Conservation (phyloP, 2,113 vertebrate genomes). For the Lepisosteus osseus region DNA sequence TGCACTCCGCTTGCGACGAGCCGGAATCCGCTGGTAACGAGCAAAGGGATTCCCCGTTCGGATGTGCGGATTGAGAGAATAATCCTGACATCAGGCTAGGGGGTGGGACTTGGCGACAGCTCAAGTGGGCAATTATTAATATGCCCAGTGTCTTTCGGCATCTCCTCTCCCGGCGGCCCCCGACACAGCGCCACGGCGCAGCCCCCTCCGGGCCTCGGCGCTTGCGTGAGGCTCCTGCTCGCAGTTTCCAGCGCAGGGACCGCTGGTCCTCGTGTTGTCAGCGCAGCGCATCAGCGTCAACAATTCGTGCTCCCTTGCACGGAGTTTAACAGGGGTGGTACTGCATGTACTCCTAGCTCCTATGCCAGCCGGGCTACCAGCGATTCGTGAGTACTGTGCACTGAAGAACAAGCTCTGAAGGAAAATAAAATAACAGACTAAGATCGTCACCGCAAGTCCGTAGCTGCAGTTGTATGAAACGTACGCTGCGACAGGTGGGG, state of each 20-base stretch:
- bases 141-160: background rate
- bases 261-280: too few species aligned
- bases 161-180: slow-evolving; percentile 10
- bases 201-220: background rate
- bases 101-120: slow-evolving; percentile 28
- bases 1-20: slow-evolving; percentile 43
- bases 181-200: slow-evolving; percentile 1
- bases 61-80: slow-evolving; percentile 5
- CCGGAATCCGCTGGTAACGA: slow-evolving; percentile 15
- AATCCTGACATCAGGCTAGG: slow-evolving; percentile 18
- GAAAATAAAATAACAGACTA: too few species aligned
- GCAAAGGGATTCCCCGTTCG: slow-evolving; percentile 13
- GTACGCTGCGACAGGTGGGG: too few species aligned
- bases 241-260: background rate
- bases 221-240: background rate
- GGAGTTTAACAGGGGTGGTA: too few species aligned
- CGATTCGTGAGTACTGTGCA: too few species aligned
- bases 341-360: too few species aligned
- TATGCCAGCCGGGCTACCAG: too few species aligned
- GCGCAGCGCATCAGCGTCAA: too few species aligned
- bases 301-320: too few species aligned
- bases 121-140: slow-evolving; percentile 13
- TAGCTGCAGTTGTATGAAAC: too few species aligned
- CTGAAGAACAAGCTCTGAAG: too few species aligned
- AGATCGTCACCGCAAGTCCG: too few species aligned